These are phyloP conservation scores for Tholera decimalis DNA, from an alignment of 2,888 invertebrate genomes.

Conservation along the genomic window DNA sequence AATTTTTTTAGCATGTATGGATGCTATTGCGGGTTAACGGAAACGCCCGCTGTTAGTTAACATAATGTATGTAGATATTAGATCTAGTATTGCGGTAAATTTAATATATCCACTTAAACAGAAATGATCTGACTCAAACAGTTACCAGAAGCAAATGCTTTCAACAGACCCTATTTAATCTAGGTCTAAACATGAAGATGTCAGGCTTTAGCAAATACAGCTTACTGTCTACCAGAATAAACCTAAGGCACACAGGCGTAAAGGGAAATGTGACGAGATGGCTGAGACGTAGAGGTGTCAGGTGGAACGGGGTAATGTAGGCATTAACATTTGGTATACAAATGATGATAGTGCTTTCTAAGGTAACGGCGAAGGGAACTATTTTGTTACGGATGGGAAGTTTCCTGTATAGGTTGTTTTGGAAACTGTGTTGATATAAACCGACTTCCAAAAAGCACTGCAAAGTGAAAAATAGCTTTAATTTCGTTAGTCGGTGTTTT, in stretches of 20 bases:
- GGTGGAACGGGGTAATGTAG: not conserved
- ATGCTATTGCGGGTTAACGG: no score
- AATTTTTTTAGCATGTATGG: no score
- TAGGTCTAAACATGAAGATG: constrained; percentile 44
- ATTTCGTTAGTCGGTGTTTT: no score
- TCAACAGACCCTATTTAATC: constrained; percentile 47
- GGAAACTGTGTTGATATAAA: no score
- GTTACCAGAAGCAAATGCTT: constrained; percentile 22
- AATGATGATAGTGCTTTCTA: not conserved
- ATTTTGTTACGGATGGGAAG: not conserved
- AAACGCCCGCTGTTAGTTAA: no score
- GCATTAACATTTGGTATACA: constrained; percentile 8
- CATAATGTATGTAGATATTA: no score
- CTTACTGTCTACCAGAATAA: constrained; percentile 36
- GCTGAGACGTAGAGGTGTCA: constrained; percentile 1
- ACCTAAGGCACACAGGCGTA: constrained; percentile 22
- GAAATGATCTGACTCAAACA: constrained; percentile 20
- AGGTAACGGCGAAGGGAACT: not conserved
- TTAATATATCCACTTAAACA: constrained; percentile 11
- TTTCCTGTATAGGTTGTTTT: not conserved
- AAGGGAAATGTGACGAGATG: constrained; percentile 37
- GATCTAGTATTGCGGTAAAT: no score
- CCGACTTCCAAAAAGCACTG: no score
- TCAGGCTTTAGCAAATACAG: constrained; percentile 42
- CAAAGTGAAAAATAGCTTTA: no score